Conservation (phyloP, 2,797 vertebrate species). For the Ataeniobius toweri region DNA sequence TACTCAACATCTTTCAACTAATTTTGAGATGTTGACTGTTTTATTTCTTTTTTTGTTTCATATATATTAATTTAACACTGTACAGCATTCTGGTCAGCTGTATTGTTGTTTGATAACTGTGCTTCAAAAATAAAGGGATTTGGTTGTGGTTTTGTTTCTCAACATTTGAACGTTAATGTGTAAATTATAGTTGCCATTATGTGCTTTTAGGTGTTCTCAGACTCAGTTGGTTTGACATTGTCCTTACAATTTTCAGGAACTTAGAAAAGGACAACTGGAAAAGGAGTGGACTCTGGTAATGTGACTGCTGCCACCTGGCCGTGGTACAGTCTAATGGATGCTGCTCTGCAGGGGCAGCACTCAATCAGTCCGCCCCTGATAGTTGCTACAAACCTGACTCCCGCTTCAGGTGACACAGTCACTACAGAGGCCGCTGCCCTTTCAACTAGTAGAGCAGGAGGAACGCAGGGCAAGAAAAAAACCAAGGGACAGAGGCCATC, state of each 20-base stretch:
- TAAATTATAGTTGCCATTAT: too few relatives aligned
- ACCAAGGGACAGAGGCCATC: neutral
- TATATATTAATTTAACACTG: too few relatives aligned
- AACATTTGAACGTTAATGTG: too few relatives aligned
- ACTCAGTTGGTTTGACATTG: too few relatives aligned
- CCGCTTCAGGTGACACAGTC: slow-evolving; percentile 5
- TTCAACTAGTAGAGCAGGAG: neutral
- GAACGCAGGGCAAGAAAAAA: too few relatives aligned
- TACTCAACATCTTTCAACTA: too few relatives aligned
- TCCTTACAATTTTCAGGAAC: neutral
- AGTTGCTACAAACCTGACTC: slow-evolving; percentile 4
- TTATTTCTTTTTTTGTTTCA: too few relatives aligned
- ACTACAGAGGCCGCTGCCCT: neutral
- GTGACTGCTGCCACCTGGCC: slow-evolving; percentile 30
- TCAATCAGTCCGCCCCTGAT: neutral
- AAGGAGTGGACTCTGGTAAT: neutral
- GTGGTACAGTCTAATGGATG: slow-evolving; percentile 14
- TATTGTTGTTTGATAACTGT: too few relatives aligned
- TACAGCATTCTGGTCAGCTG: too few relatives aligned
- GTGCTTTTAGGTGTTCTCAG: neutral
- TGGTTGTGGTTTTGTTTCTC: too few relatives aligned
- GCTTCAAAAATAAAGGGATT: too few relatives aligned
- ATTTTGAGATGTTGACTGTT: too few relatives aligned
- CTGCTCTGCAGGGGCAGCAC: slow-evolving; percentile 15
- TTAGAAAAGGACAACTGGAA: neutral